A percentile compares a stretch with the other conserved stretches of the same genome.
phyloP scores from a whole-genome alignment of 1,140 invertebrate genomes.

The Zaprionus ghesquierei region DNA sequence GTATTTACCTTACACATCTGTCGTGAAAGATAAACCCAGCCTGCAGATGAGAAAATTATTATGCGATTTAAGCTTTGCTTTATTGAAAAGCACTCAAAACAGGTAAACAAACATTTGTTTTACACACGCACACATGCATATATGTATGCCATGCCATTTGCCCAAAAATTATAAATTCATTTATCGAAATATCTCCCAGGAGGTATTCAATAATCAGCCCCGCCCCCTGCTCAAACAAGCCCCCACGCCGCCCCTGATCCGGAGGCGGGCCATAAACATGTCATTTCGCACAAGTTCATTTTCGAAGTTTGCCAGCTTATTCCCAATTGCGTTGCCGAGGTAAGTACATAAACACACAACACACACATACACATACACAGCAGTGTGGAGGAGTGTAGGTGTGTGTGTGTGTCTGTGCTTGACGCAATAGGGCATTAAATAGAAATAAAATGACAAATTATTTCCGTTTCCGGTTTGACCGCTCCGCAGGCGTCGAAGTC shows the following conservation, averaged over 20 bases:
- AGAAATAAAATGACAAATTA: slow-evolving; percentile 68
- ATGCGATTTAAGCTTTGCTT: background rate
- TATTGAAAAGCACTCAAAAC: background rate
- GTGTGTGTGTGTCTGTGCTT: background rate
- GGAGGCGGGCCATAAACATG: background rate
- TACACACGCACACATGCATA: background rate
- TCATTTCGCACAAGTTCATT: background rate
- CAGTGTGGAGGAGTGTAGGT: background rate
- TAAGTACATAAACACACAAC: background rate
- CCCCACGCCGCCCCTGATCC: background rate
- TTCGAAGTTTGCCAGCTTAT: background rate
- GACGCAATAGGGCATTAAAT: slow-evolving; percentile 44
- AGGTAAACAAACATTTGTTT: background rate
- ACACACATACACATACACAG: background rate
- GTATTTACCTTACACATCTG: too few species aligned
- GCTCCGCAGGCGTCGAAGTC: background rate
- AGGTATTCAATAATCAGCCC: background rate
- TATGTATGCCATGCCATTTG: background rate
- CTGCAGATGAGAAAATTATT: too few species aligned
- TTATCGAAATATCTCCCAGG: background rate
- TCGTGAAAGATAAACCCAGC: too few species aligned
- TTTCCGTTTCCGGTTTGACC: slow-evolving; percentile 57
- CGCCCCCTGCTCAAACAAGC: too few species aligned
- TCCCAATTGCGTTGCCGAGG: background rate
- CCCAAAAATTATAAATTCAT: background rate